Conservation (phyloP, 2,888 invertebrate species). For the Tribolium freemani region DNA sequence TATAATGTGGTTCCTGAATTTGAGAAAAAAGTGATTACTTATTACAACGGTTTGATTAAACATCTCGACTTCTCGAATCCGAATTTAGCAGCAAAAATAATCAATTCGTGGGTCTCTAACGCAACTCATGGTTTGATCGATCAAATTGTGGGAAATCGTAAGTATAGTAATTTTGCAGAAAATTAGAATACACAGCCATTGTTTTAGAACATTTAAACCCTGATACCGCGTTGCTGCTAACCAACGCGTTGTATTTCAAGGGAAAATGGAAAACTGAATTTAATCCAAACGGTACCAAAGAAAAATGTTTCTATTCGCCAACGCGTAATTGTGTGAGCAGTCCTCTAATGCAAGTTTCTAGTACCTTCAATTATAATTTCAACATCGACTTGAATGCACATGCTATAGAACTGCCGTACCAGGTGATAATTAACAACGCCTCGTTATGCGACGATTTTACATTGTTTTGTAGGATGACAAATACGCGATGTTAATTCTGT, state of each 20-base stretch:
- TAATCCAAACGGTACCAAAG: conserved; percentile 69
- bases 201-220: conserved; percentile 49
- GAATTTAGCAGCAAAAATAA: conserved; percentile 64
- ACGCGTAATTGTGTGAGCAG: conserved; percentile 74
- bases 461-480: conserved; percentile 70
- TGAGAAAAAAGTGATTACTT: conserved; percentile 64
- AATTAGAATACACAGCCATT: not conserved
- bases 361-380: conserved; percentile 74
- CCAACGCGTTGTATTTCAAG: conserved; percentile 84
- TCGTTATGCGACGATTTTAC: not conserved
- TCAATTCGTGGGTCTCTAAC: conserved; percentile 75
- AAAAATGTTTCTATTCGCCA: conserved; percentile 76
- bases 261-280: conserved; percentile 83
- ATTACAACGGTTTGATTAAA: conserved; percentile 71
- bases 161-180: not conserved
- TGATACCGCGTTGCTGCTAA: conserved; percentile 76
- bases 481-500: conserved; percentile 75
- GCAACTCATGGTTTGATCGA: conserved; percentile 73
- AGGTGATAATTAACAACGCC: conserved; percentile 69
- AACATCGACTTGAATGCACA: conserved; percentile 76
- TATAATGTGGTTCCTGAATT: conserved; percentile 68
- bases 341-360: conserved; percentile 78
- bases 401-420: conserved; percentile 81
- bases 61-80: conserved; percentile 71
- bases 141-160: conserved; percentile 43